Percentiles rank a stretch among this genome's conserved stretches.
These are phyloP conservation scores for Coregonus clupeaformis DNA, from an alignment of 2,113 vertebrate species.

Conservation along the genomic window DNA sequence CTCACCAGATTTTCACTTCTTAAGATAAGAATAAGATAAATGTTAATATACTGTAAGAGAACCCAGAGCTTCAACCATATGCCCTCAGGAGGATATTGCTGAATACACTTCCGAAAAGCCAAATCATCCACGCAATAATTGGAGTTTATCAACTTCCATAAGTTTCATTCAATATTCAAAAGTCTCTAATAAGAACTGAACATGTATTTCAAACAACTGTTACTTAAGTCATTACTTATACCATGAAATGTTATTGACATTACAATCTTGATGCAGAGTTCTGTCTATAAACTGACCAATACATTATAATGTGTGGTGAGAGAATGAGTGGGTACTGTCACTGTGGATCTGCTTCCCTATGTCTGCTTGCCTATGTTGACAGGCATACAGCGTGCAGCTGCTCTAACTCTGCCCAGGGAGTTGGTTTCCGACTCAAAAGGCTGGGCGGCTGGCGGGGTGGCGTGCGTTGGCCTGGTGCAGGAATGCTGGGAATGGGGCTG, in stretches of 20 bases:
- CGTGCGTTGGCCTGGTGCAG: conserved; percentile 19
- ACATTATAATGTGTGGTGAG: conserved; percentile 3
- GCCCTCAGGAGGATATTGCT: not conserved
- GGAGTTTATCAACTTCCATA: too few relatives aligned
- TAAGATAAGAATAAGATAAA: not conserved
- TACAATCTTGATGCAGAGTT: not conserved
- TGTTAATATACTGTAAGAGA: too few relatives aligned
- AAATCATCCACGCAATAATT: too few relatives aligned
- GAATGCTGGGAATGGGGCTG: conserved; percentile 46
- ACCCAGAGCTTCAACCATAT: not conserved
- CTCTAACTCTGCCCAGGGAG: conserved; percentile 14
- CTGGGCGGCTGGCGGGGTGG: not conserved
- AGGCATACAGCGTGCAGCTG: conserved; percentile 42
- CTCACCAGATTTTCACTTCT: not conserved
- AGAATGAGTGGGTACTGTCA: not conserved
- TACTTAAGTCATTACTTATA: not conserved
- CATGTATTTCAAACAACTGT: too few relatives aligned
- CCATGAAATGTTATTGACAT: not conserved
- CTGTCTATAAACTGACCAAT: not conserved
- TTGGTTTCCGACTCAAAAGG: conserved; percentile 10
- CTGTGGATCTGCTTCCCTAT: not conserved
- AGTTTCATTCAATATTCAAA: too few relatives aligned
- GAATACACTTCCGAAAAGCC: too few relatives aligned
- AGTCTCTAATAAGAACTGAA: too few relatives aligned
- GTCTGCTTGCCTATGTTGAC: conserved; percentile 12